Evolutionary conservation across 2,797 vertebrate genomes (phyloP).

Genomic region (Fundulus diaphanus): DNA sequence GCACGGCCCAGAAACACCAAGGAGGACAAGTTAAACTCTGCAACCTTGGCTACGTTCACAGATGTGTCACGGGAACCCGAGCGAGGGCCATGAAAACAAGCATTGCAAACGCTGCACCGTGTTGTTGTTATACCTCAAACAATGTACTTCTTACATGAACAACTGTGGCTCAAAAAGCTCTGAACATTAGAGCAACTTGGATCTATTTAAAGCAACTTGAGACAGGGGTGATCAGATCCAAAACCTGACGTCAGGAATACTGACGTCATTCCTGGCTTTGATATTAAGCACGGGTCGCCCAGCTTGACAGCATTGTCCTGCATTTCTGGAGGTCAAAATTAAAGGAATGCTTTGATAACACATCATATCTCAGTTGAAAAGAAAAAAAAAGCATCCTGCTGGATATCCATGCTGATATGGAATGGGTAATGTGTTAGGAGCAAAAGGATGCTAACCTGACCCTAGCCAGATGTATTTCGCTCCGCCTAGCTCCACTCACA

Average conservation of each 20-base stretch:
- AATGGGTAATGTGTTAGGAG: too few relatives aligned
- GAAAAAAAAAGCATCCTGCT: neutral
- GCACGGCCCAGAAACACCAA: slow-evolving; percentile 30
- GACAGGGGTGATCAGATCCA: neutral
- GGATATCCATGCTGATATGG: too few relatives aligned
- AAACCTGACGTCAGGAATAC: neutral
- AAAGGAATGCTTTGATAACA: too few relatives aligned
- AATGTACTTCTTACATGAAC: neutral
- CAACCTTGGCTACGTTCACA: slow-evolving; percentile 10
- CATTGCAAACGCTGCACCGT: neutral
- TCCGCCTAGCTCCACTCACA: too few relatives aligned
- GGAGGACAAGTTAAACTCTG: slow-evolving; percentile 14
- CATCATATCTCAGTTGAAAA: too few relatives aligned
- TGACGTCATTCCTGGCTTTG: neutral
- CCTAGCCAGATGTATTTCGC: too few relatives aligned
- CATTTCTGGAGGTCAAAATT: neutral
- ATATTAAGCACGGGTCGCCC: neutral
- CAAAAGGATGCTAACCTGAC: too few relatives aligned
- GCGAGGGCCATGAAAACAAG: slow-evolving; percentile 7
- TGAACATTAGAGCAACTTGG: neutral
- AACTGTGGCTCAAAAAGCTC: neutral
- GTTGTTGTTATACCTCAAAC: neutral
- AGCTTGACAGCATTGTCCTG: neutral
- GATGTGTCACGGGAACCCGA: slow-evolving; percentile 1
- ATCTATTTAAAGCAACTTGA: neutral